Conservation (phyloP, 1,140 invertebrate species). For the Trichonephila clavata region DNA sequence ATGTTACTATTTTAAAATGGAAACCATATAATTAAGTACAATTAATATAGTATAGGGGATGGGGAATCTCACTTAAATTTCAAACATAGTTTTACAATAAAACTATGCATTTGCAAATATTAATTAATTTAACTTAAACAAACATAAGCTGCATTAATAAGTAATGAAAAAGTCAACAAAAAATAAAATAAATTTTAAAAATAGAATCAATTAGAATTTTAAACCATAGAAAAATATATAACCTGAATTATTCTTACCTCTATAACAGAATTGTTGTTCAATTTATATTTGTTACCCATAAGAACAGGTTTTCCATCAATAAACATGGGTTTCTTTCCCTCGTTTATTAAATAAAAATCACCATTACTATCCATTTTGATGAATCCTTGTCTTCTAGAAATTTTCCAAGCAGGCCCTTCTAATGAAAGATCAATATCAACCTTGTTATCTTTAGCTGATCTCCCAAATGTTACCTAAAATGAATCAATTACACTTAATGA, state of each 20-base stretch:
- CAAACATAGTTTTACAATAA: too few relatives aligned
- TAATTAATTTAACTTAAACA: background rate
- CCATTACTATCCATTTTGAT: conserved; percentile 95
- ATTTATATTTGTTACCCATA: conserved; percentile 90
- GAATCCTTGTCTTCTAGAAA: conserved; percentile 92
- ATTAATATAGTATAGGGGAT: too few relatives aligned
- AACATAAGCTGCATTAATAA: background rate
- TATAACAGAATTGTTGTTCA: conserved; percentile 96
- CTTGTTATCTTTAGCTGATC: conserved; percentile 91
- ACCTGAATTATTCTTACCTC: conserved; percentile 86
- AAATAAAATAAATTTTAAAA: background rate
- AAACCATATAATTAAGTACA: too few relatives aligned
- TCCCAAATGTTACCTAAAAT: conserved; percentile 92
- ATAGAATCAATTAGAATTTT: background rate
- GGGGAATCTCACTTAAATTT: too few relatives aligned
- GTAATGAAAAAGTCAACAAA: background rate
- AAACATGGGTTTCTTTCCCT: conserved; percentile 96
- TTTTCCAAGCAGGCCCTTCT: conserved; percentile 88
- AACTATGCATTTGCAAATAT: too few relatives aligned
- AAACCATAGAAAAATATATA: background rate
- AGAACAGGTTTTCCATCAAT: conserved; percentile 95
- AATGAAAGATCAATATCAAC: conserved; percentile 97
- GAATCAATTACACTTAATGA: background rate
- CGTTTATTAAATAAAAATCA: conserved; percentile 96
- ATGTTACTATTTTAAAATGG: too few relatives aligned